Base-by-base conservation (phyloP, 2,888 invertebrate species). In the Syrphus vitripennis region DNA sequence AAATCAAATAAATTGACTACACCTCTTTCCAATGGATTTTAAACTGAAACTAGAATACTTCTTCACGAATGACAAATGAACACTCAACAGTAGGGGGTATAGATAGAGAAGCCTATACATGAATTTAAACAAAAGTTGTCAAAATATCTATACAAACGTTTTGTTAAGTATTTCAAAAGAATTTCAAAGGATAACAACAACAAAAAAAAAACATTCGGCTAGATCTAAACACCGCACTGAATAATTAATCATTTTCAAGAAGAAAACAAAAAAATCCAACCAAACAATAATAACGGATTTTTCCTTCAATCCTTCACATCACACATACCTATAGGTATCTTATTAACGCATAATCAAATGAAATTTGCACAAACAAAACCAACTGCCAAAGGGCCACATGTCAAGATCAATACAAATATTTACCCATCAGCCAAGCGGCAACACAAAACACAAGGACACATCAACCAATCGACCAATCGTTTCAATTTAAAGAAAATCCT, bases 381-480 rank as follows among this genome's bases (percentile, higher is more conserved):
- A 57, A 21, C 34, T 57, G 19, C 16, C 4, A 34, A 83, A 72
- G 79, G 80, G 72, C 74, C 81, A 82, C 76, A 88, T 81, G 88
- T 88, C 88, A 88, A 88, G 88, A 88, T 88, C 79, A 88, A 88
- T 88, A 88, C 87, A 88, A 88, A 88, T 88, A 88, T 88, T 88
- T 88, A 88, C 87, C 83, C 87, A n/a, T n/a, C n/a, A 88, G 53
- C 53, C 80, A 59, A 82, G 74, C 81, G 80, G 83, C 70, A 70
- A 82, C 4, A 63, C 55, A 55, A 16, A 57, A 5, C 14, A 57
- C 19, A 57, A 55, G 10, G 19, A 37, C 14, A 48, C 76, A 50
- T 74, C 59, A 80, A 61, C 10, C 59, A 69, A 42, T 50, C 37
- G 10, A 61, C 10, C 59, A 69, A 42, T 50, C 37, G 10, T 34